Base-by-base conservation (phyloP, 2,797 vertebrate species). In the Protosalanx chinensis region DNA sequence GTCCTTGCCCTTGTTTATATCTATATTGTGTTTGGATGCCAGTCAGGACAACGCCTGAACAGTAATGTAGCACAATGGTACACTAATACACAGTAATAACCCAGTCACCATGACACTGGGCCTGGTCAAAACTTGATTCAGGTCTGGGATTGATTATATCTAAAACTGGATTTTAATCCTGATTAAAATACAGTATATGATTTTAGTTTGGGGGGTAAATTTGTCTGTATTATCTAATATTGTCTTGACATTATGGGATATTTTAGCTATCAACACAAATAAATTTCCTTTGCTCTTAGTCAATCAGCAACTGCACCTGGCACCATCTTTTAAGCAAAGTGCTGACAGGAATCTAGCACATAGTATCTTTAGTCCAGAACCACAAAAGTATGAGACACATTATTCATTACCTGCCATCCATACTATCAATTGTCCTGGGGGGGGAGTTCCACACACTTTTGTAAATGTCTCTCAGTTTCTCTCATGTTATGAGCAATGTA, bases 21-120 rank as follows among this genome's bases (percentile, higher is more conserved):
- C 85, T 81, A 76, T 81, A 81, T 91, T 82, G 16, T 74, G 70
- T 78, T 83, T 86, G 82, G 76, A 84, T 61, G 35, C 60, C 51
- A 71, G 71, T 82, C 84, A 84, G 71, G 61, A 72, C 58, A 74
- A 68, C 63, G 71, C 79, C 81, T 79, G 67, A 35, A 63, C 79
- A 74, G 74, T 56, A 67, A 72, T 69, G 69, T 64, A 30, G 51
- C 67, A 80, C 76, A 76, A 73, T 76, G 73, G 86, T 80, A 80
- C 58, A 75, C 51, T 27, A 77, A 63, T 59, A 46, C 73, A 71
- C 30, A 58, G 41, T 12, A 49, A 73, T 65, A 57, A 75, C 68
- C 70, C 73, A 70, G 57, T 67, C 30, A 51, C 32, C 68, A 67
- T 76, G 70, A 63, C 63, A 75, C 41, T 35, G 32, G 57, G 70